Conservation (phyloP, 2,113 vertebrate genomes). For the Dicaeum eximium region DNA sequence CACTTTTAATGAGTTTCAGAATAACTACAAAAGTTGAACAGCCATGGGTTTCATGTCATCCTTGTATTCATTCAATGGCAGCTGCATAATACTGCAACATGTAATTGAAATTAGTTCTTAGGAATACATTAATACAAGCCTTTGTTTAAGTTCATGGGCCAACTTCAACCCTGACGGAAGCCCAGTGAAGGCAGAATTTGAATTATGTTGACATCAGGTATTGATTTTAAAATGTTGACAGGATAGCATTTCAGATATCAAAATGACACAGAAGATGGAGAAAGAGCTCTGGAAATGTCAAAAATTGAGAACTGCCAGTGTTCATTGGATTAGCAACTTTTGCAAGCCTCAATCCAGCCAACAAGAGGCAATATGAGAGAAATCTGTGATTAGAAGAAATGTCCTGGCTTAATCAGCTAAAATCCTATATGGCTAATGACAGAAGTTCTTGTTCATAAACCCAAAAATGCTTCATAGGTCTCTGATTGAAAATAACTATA, state of each 20-base stretch:
- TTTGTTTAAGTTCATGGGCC: constrained; percentile 12
- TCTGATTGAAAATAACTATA: background rate
- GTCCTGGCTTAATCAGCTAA: background rate
- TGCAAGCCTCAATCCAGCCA: background rate
- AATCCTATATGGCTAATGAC: background rate
- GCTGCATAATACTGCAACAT: background rate
- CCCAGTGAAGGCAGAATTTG: background rate
- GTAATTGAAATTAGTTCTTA: constrained; percentile 33
- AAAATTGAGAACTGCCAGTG: constrained; percentile 3
- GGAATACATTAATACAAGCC: constrained; percentile 6
- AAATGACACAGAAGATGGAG: constrained; percentile 25
- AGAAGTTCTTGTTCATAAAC: background rate
- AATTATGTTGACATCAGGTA: background rate
- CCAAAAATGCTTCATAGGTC: background rate
- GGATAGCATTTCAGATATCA: constrained; percentile 16
- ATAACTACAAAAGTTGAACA: background rate
- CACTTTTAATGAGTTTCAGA: background rate
- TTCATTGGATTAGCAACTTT: constrained; percentile 19
- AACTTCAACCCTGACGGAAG: background rate
- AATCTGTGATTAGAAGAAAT: constrained; percentile 5
- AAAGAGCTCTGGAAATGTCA: constrained; percentile 35
- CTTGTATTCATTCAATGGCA: background rate
- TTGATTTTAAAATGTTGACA: constrained; percentile 21
- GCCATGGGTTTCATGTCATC: background rate
- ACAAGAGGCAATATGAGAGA: background rate